These are phyloP conservation scores for Melieria crassipennis DNA, from an alignment of 2,888 invertebrate species.

Conservation along the genomic window DNA sequence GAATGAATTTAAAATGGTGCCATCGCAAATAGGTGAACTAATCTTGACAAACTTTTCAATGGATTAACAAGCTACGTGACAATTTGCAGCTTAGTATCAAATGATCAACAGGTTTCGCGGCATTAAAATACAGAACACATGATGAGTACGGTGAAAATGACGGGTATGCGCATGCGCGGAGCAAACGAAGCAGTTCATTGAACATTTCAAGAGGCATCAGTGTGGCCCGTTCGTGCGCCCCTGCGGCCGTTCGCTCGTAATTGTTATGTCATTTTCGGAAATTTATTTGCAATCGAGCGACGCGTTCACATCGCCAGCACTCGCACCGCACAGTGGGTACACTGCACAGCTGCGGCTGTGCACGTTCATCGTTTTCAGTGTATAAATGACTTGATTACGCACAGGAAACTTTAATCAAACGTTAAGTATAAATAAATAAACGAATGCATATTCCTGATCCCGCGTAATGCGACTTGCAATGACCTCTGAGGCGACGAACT, in stretches of 20 bases:
- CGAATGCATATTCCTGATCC: neutral
- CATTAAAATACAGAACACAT: no score
- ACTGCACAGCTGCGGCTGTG: no score
- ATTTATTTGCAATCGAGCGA: conserved; percentile 6
- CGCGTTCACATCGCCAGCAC: neutral
- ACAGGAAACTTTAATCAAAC: neutral
- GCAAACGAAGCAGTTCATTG: neutral
- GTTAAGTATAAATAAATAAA: neutral
- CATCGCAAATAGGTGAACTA: neutral
- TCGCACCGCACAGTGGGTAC: no score
- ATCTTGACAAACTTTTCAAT: neutral
- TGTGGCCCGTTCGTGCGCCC: neutral
- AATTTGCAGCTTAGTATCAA: no score
- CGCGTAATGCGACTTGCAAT: conserved; percentile 5
- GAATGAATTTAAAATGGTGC: neutral
- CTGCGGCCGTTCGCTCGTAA: no score
- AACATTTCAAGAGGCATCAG: neutral
- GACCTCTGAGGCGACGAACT: neutral
- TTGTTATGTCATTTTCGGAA: conserved; percentile 14
- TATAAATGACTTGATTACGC: neutral
- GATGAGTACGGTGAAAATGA: no score
- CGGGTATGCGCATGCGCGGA: no score
- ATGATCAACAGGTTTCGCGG: no score
- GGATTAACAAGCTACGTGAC: neutral
- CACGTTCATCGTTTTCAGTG: neutral